Conservation (phyloP, 2,113 vertebrate species). For the Brachyhypopomus gauderio region DNA sequence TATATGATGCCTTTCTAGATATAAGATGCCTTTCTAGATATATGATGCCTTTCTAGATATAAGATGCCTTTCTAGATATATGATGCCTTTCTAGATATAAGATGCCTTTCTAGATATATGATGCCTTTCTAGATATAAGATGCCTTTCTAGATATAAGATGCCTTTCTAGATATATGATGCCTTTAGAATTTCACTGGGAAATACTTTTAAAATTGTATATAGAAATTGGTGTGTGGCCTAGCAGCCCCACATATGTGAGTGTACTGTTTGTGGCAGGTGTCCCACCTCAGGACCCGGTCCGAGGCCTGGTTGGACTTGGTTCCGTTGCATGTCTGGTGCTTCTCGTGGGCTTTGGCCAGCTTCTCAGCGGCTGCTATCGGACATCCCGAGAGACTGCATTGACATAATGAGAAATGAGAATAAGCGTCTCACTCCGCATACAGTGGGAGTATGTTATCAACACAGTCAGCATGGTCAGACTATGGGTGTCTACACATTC, state of each 20-base stretch:
- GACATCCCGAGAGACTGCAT: constrained; percentile 96
- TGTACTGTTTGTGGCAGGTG: neutral
- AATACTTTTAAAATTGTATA: neutral
- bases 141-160: too few species aligned
- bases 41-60: too few species aligned
- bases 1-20: too few species aligned
- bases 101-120: too few species aligned
- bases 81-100: too few species aligned
- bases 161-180: too few species aligned
- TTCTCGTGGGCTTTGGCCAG: constrained; percentile 98
- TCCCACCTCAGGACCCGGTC: constrained; percentile 96
- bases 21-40: too few species aligned
- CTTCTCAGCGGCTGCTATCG: constrained; percentile 97
- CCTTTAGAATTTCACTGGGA: too few species aligned
- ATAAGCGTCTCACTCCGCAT: neutral
- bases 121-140: too few species aligned
- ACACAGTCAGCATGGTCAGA: neutral
- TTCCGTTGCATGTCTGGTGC: constrained; percentile 90
- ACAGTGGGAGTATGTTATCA: neutral
- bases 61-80: too few species aligned
- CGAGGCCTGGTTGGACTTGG: constrained; percentile 94
- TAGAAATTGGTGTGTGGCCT: neutral
- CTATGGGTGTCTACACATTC: neutral
- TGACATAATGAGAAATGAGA: neutral
- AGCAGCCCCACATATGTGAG: too few species aligned